These are phyloP conservation scores for Macrosoma leucophasiata DNA, from an alignment of 2,888 invertebrate genomes.

Conservation along the genomic window DNA sequence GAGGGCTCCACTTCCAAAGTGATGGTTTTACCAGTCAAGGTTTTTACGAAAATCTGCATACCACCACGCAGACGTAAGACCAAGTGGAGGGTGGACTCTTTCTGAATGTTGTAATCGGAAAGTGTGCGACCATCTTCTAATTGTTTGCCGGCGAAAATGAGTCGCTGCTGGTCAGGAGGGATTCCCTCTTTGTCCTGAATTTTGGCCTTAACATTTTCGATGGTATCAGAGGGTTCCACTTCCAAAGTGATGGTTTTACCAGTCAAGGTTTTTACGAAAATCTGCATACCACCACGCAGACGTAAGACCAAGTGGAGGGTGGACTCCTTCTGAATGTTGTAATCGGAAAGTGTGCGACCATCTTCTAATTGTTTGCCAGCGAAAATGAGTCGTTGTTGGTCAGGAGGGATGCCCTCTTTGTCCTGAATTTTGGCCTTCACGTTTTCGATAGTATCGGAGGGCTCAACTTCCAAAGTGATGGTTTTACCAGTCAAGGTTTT, in stretches of 20 bases:
- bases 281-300: conserved; percentile 36
- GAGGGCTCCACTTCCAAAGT: conserved; percentile 36
- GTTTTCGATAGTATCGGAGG: conserved; percentile 35
- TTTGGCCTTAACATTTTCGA: conserved; percentile 37
- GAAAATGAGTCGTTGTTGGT: conserved; percentile 37
- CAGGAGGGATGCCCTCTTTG: conserved; percentile 37
- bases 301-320: conserved; percentile 38
- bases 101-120: conserved; percentile 41
- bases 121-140: conserved; percentile 35
- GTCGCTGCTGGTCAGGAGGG: conserved; percentile 36
- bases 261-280: conserved; percentile 37
- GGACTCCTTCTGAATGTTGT: conserved; percentile 48
- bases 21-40: conserved; percentile 37
- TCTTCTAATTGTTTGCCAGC: conserved; percentile 39
- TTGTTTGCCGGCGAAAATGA: conserved; percentile 37
- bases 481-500: conserved; percentile 37
- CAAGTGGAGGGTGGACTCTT: conserved; percentile 40
- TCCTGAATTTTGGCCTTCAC: conserved; percentile 26
- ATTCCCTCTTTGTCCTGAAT: conserved; percentile 38
- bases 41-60: conserved; percentile 38
- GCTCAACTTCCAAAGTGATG: conserved; percentile 32
- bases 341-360: conserved; percentile 40
- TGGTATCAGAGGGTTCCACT: conserved; percentile 35
- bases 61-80: conserved; percentile 33
- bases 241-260: conserved; percentile 39